Evolutionary conservation across 1,140 invertebrate genomes (phyloP).

Genomic region (Akabosia matsudoensis): DNA sequence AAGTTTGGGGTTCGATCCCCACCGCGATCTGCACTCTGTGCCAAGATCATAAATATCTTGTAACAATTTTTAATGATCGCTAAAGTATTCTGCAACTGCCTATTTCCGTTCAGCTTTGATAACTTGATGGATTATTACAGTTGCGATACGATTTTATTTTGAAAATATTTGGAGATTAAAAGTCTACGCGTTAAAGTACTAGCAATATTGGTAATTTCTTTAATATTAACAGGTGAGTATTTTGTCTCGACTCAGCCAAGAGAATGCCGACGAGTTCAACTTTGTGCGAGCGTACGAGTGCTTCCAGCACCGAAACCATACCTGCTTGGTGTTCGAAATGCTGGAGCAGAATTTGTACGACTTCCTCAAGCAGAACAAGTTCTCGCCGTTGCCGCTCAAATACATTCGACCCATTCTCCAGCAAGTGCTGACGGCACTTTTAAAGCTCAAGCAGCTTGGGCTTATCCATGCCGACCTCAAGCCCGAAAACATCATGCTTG

Average conservation of each 20-base stretch:
- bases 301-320: conserved; percentile 99
- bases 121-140: not conserved
- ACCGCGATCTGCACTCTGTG: conserved; percentile 4
- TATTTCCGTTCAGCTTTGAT: not conserved
- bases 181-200: too few relatives aligned
- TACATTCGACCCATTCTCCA: conserved; percentile 98
- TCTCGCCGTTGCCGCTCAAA: conserved; percentile 94
- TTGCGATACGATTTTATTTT: not conserved
- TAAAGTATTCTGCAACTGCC: not conserved
- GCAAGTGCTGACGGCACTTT: conserved; percentile 95
- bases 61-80: conserved; percentile 6
- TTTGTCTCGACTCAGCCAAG: conserved; percentile 92
- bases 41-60: not conserved
- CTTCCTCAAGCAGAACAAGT: conserved; percentile 99
- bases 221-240: conserved; percentile 77
- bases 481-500: conserved; percentile 99
- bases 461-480: conserved; percentile 99
- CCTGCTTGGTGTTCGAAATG: conserved; percentile 99
- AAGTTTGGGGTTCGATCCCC: too few relatives aligned
- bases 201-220: conserved; percentile 34
- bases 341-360: conserved; percentile 99
- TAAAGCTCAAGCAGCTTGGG: conserved; percentile 97
- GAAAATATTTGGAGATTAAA: too few relatives aligned
- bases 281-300: conserved; percentile 99
- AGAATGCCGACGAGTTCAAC: conserved; percentile 99